Evolutionary conservation across 2,888 invertebrate species (phyloP), one percentile per base, ranked within the genome.

Genomic region (Crocallis elinguaria): DNA sequence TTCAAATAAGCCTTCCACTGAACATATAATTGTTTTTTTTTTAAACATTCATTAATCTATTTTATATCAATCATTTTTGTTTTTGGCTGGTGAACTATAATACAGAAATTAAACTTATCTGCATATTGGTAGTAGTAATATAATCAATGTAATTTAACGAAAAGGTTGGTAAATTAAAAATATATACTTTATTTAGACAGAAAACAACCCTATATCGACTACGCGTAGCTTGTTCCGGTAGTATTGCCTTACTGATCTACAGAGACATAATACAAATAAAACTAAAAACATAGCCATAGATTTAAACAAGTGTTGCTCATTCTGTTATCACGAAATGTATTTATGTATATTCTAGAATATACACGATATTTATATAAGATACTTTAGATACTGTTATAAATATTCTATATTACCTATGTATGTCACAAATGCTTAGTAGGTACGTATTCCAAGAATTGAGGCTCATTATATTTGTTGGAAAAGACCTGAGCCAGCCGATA

Each of bases 1-100:
- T 68, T 67, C 66, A 70, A 55, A 66, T 75, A 70, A 76, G 69
- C 70, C 71, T 73, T 73, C 73, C 70, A 70, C 70, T 76, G 72
- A n/a, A n/a, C n/a, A n/a, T n/a, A n/a, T n/a, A n/a, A n/a, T n/a
- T n/a, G n/a, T n/a, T n/a, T n/a, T n/a, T n/a, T n/a, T n/a, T n/a
- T n/a, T n/a, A n/a, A n/a, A n/a, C n/a, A n/a, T n/a, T 7, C 23
- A 23, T 25, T n/a, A 25, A 25, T 25, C 9, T n/a, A 25, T 25
- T 25, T 2, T n/a, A 25, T 25, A 19, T 32, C 13, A 21, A 13
- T 32, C 32, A 9, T 25, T n/a, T n/a, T n/a, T 19, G 8, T 23
- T 8, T 21, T 19, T 32, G 23, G 32, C 21, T 30, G 19, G 27
- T 42, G 30, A 55, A 30, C 3, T 19, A 41, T 17, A 29, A 41